These are phyloP conservation scores for Brachyptera putata DNA, from an alignment of 2,888 invertebrate species.

Conservation along the genomic window DNA sequence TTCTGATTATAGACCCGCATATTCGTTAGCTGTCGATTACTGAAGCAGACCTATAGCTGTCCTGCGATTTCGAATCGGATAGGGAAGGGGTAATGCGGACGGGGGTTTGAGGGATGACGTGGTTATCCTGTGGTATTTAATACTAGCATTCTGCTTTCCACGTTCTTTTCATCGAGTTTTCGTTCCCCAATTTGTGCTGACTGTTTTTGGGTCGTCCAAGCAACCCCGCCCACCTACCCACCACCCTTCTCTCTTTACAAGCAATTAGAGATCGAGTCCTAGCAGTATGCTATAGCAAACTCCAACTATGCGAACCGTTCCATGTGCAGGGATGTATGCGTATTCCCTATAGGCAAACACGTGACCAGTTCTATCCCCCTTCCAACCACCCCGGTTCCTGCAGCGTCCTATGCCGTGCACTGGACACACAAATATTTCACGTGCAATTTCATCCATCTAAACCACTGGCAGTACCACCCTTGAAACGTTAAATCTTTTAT, in stretches of 20 bases:
- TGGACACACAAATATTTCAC: conserved; percentile 2
- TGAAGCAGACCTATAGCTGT: too few species aligned
- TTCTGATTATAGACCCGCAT: not conserved
- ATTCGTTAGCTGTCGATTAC: not conserved
- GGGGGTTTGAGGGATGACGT: too few species aligned
- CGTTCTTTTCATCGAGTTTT: conserved; percentile 13
- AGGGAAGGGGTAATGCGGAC: too few species aligned
- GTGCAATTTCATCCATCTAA: not conserved
- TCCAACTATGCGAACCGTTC: not conserved
- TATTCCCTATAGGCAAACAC: too few species aligned
- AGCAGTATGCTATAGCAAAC: too few species aligned
- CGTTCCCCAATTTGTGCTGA: conserved; percentile 17
- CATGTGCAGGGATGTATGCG: too few species aligned
- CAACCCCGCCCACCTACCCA: not conserved
- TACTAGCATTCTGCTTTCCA: not conserved
- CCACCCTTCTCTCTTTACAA: conserved; percentile 3
- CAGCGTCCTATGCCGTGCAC: not conserved
- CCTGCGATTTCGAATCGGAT: not conserved
- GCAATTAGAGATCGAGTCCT: conserved; percentile 9
- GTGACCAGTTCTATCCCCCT: not conserved
- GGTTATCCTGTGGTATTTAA: conserved; percentile 11
- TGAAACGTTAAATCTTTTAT: not conserved
- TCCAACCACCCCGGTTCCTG: not conserved
- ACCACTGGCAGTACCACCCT: not conserved
- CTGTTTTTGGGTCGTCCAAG: conserved; percentile 4